Base-by-base conservation (phyloP, 2,113 vertebrate genomes). In the Alethe castanea region DNA sequence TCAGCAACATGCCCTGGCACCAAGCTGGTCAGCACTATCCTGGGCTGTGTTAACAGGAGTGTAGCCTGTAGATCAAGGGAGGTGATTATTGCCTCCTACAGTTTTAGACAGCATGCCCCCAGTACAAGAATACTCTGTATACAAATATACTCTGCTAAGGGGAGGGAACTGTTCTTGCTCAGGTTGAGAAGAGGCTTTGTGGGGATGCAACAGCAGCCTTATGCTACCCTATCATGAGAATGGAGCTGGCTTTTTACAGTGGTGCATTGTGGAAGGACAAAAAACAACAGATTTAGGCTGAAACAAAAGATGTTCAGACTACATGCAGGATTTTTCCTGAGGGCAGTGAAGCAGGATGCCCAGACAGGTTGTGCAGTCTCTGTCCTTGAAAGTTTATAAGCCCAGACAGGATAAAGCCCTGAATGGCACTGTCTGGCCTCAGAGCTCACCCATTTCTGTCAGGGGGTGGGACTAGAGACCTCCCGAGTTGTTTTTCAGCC, bases 221-320 rank as follows among this genome's bases (percentile, higher is more conserved):
- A 35, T 0, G 0, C 24, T 84, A 29, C 42, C 17, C 40, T 45
- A 2, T 66, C 0, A 0, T 42, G 80, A 73, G 76, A 53, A 40
- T 33, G 26, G 42, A 89, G 29, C 19, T 83, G 47, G 28, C 13
- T 77, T 2, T 73, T 88, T 61, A 64, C 1, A 1, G 23, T 74
- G 38, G 29, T 50, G 7, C 36, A 6, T 38, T 5, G 2, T 81
- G 52, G 29, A 81, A 83, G 20, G 38, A 54, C 2, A 22, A 78
- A 92, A 85, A 44, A 0, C 11, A 77, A n/a, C 11, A 53, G 33
- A 53, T 18, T 10, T 54, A 73, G 29, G 56, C 47, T 80, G n/a
- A 74, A 90, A 56, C 33, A 83, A 71, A 77, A 64, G 19, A 61
- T 61, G 2, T 33, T 86, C 19, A 33, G 64, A 65, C 11, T 73